Conservation (phyloP, 2,888 invertebrate species). For the Tillus elongatus region DNA sequence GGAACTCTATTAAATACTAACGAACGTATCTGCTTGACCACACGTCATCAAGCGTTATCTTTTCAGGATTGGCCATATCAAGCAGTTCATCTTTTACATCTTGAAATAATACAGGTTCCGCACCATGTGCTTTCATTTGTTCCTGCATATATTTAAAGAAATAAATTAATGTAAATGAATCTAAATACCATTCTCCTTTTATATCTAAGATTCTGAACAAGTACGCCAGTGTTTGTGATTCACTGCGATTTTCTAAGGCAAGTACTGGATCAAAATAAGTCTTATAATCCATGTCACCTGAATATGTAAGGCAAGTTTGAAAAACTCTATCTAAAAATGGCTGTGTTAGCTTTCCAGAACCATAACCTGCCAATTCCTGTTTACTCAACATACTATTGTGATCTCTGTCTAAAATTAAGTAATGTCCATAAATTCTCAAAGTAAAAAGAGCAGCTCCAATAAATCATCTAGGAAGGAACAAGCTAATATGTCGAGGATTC, state of each 20-base stretch:
- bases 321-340: conserved; percentile 89
- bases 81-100: conserved; percentile 97
- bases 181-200: conserved; percentile 76
- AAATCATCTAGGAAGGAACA: conserved; percentile 89
- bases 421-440: conserved; percentile 85
- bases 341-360: conserved; percentile 82
- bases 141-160: conserved; percentile 83
- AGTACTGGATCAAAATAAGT: conserved; percentile 90
- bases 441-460: conserved; percentile 77
- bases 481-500: conserved; percentile 85
- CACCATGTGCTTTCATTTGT: conserved; percentile 77
- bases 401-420: conserved; percentile 85
- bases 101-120: conserved; percentile 84
- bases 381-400: conserved; percentile 94
- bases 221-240: conserved; percentile 85
- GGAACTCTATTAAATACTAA: conserved; percentile 90
- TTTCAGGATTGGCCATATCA: conserved; percentile 88
- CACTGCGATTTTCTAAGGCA: conserved; percentile 83
- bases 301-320: conserved; percentile 90
- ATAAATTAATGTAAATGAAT: conserved; percentile 83
- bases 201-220: conserved; percentile 87
- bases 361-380: conserved; percentile 79
- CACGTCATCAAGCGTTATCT: conserved; percentile 82
- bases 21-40: conserved; percentile 88
- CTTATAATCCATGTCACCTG: conserved; percentile 95